Evolutionary conservation across 2,113 vertebrate species (phyloP), one percentile per base, ranked within the genome.

Genomic region (Eulacestoma nigropectus): DNA sequence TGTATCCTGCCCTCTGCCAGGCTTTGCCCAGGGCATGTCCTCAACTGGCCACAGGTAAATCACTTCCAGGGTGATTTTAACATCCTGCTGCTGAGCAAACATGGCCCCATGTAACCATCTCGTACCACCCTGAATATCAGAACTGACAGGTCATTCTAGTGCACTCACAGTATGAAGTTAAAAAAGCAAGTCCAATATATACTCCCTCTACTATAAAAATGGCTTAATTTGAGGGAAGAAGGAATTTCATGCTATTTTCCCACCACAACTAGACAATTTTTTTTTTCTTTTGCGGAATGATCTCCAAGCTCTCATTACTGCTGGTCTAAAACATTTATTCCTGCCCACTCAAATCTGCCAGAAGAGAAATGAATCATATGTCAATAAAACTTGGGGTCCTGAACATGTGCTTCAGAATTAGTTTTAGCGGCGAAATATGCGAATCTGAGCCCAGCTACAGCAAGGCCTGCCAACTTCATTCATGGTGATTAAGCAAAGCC

Each of bases 361-460:
- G 92, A 81, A 93, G 92, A 96, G 80, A 97, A 96, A 84, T 96
- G 93, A 97, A 96, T 96, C 95, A 95, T 94, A 96, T 96, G 96
- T 74, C 95, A 96, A 94, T 95, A 93, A 96, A 96, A 81, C 68
- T 82, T 78, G 64, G 80, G 90, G 95, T 94, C 90, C 69, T 67
- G 80, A 93, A 88, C 86, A 94, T 74, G 78, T 92, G 87, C 63
- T 93, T 94, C 72, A 59, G 80, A 91, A 93, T 79, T 63, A 14
- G 35, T 93, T 87, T 93, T 10, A 90, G 81, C 0, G 0, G 79
- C 0, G 1, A 77, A 90, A 93, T 20, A 67, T 49, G 44, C 0
- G 64, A 92, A 86, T 81, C 30, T 33, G 79, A 94, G 92, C 88
- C 89, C 85, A 83, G 90, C 64, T 77, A 21, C 79, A 74, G 92